Evolutionary conservation across 1,140 invertebrate genomes (phyloP).

Genomic region (Zaprionus ornatus): DNA sequence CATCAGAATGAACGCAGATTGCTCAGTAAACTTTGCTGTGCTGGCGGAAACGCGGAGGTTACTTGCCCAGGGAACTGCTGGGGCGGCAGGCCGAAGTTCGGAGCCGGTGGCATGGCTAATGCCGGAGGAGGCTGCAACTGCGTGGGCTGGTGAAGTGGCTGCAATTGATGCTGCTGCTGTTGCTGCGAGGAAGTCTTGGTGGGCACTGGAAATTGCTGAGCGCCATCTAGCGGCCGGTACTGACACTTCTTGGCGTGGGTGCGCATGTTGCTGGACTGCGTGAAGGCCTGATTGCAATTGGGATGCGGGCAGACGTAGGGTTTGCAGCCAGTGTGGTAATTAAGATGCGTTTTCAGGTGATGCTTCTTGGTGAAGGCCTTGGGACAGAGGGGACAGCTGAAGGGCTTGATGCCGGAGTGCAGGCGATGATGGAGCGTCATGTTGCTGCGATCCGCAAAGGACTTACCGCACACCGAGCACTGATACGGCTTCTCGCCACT

Average conservation of each 20-base stretch:
- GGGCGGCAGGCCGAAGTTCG: slow-evolving; percentile 49
- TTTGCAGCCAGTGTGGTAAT: slow-evolving; percentile 91
- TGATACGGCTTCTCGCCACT: slow-evolving; percentile 85
- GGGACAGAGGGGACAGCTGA: slow-evolving; percentile 92
- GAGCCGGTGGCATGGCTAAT: slow-evolving; percentile 35
- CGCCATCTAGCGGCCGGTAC: slow-evolving; percentile 70
- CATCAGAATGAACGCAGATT: slow-evolving; percentile 60
- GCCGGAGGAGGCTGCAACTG: slow-evolving; percentile 26
- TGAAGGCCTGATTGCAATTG: slow-evolving; percentile 89
- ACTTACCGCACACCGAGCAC: slow-evolving; percentile 82
- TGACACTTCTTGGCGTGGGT: slow-evolving; percentile 90
- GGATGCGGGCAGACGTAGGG: slow-evolving; percentile 90
- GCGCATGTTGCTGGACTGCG: slow-evolving; percentile 91
- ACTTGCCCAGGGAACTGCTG: slow-evolving; percentile 24
- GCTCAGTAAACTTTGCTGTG: slow-evolving; percentile 63
- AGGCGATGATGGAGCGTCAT: slow-evolving; percentile 91
- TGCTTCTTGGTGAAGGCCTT: slow-evolving; percentile 95
- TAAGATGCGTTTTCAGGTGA: slow-evolving; percentile 92
- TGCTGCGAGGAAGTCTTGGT: slow-evolving; percentile 27
- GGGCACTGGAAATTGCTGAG: slow-evolving; percentile 27
- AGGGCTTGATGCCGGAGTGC: slow-evolving; percentile 93
- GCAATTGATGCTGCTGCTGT: slow-evolving; percentile 28
- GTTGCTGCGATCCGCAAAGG: slow-evolving; percentile 91
- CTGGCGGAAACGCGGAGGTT: slow-evolving; percentile 45
- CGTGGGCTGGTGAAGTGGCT: neutral